Conservation (phyloP, 2,113 vertebrate genomes). For the Onychostoma macrolepis region DNA sequence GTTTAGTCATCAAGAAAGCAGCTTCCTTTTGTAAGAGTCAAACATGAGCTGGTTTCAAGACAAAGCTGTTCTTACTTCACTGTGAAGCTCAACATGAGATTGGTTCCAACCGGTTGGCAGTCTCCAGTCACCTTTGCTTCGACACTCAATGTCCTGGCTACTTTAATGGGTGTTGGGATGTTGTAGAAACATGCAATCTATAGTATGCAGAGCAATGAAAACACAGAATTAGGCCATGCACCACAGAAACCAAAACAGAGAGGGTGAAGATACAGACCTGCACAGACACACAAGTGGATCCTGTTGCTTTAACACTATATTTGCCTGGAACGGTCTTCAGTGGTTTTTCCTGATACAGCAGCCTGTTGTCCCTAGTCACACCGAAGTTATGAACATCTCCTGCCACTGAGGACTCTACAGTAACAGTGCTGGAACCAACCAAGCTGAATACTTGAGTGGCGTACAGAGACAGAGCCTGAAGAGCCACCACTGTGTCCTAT, state of each 20-base stretch:
- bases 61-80: not conserved
- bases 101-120: conserved; percentile 17
- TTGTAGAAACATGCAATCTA: conserved; percentile 68
- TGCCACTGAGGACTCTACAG: conserved; percentile 51
- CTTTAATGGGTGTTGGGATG: conserved; percentile 61
- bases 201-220: not conserved
- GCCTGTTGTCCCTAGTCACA: conserved; percentile 75
- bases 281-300: conserved; percentile 73
- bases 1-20: not conserved
- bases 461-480: conserved; percentile 70
- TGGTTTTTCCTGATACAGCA: conserved; percentile 78
- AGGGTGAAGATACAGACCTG: conserved; percentile 70
- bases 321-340: conserved; percentile 70
- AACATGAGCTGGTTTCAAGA: not conserved
- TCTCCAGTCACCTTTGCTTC: not conserved
- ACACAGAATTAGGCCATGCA: not conserved
- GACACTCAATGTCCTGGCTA: conserved; percentile 40
- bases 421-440: conserved; percentile 61
- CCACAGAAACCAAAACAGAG: not conserved
- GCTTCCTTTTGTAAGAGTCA: not conserved
- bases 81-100: not conserved
- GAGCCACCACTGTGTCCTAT: conserved; percentile 74
- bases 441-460: conserved; percentile 63
- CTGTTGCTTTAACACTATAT: conserved; percentile 66
- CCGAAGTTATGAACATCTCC: conserved; percentile 68